Conservation (phyloP, 2,888 invertebrate genomes). For the Schizotus pectinicornis region DNA sequence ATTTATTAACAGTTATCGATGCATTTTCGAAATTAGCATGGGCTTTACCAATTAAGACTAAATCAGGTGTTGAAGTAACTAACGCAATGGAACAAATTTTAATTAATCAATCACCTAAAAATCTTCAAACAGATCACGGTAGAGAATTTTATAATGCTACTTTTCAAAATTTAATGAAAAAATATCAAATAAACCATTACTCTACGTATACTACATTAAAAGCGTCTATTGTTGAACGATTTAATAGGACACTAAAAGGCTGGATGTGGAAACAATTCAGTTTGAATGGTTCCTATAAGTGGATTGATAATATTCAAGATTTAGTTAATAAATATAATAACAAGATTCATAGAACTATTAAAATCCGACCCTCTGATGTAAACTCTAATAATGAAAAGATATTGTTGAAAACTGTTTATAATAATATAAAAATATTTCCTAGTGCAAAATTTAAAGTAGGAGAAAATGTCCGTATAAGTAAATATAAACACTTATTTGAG, state of each 20-base stretch:
- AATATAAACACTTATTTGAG: constrained; percentile 29
- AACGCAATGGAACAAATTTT: constrained; percentile 31
- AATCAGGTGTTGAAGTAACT: constrained; percentile 43
- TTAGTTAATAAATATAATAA: constrained; percentile 44
- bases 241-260: constrained; percentile 17
- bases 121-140: constrained; percentile 46
- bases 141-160: constrained; percentile 41
- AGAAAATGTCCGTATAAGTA: constrained; percentile 48
- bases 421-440: constrained; percentile 36
- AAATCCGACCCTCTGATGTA: constrained; percentile 46
- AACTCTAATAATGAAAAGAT: constrained; percentile 46
- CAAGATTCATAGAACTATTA: constrained; percentile 48
- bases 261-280: constrained; percentile 38
- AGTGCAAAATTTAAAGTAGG: constrained; percentile 39
- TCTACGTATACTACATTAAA: constrained; percentile 22
- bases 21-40: constrained; percentile 54
- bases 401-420: constrained; percentile 36
- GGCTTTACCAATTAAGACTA: constrained; percentile 48
- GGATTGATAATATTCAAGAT: constrained; percentile 33
- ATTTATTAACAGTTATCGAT: constrained; percentile 53
- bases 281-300: constrained; percentile 43
- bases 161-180: constrained; percentile 22
- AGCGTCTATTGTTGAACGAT: constrained; percentile 24
- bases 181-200: constrained; percentile 25
- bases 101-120: constrained; percentile 8